These are phyloP conservation scores for Crocuta crocuta DNA, from an alignment of 2,113 vertebrate genomes.

Conservation along the genomic window DNA sequence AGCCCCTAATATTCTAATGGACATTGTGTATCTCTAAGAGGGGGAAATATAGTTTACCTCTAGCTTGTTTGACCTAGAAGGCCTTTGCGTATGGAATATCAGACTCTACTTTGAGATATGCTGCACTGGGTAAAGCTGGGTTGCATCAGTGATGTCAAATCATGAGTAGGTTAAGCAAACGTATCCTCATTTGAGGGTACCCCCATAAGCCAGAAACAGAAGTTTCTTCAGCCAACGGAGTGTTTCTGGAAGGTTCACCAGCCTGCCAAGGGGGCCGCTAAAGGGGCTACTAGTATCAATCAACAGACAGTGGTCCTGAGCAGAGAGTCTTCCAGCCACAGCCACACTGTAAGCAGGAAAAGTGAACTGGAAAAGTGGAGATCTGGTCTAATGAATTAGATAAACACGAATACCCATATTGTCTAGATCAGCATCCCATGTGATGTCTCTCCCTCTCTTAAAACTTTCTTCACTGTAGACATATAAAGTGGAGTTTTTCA, in stretches of 20 bases:
- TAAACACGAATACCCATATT: neutral
- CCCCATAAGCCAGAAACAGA: neutral
- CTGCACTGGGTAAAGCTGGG: neutral
- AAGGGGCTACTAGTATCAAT: neutral
- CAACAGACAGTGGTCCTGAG: neutral
- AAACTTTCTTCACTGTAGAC: neutral
- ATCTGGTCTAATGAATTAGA: neutral
- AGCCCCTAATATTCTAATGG: neutral
- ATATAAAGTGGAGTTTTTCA: neutral
- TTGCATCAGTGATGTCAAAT: neutral
- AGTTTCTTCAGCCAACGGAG: neutral
- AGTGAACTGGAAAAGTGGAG: neutral
- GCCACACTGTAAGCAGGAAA: neutral
- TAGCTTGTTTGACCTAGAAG: neutral
- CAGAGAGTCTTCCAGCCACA: neutral
- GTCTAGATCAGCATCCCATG: neutral
- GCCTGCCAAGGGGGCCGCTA: neutral
- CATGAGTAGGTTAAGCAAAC: neutral
- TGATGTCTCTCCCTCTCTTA: neutral
- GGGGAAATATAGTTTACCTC: neutral
- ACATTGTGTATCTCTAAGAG: neutral
- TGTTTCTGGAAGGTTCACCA: neutral
- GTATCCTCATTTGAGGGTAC: neutral
- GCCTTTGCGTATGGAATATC: neutral
- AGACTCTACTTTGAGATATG: constrained; percentile 7